Evolutionary conservation across 2,797 vertebrate genomes (phyloP), one percentile per base, ranked within the genome.

Genomic region (Picus viridis): DNA sequence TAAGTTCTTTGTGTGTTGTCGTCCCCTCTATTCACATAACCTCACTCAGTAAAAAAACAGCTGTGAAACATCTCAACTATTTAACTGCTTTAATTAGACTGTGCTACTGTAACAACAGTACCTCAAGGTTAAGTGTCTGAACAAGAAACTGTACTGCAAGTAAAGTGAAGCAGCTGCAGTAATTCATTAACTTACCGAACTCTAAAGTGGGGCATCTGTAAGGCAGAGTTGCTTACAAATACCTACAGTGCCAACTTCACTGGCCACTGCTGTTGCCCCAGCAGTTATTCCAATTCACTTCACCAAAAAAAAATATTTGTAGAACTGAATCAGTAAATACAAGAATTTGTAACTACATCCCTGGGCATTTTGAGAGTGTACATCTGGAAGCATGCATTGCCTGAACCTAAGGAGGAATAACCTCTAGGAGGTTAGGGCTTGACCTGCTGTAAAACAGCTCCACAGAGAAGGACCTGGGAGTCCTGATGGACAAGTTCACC

Each of bases 91-190:
- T 56, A 62, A 68, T 84, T 76, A 79, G 64, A 63, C 36, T 70
- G 54, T 79, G 24, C 36, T 57, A 47, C 81, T 73, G 22, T 69
- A 84, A 88, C 47, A 95, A 70, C n/a, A 41, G 16, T 71, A 82
- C 47, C 57, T 93, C 81, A 91, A 77, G 78, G 82, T 75, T 58
- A 92, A 73, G 41, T 30, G 68, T 75, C 26, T n/a, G 65, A 94
- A 91, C 61, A 64, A 63, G 79, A 51, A 83, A 51, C 49, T 9
- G 8, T 67, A 68, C 43, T 58, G 39, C 5, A 7, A 68, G 75
- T 43, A 81, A 87, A 72, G 41, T 2, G 8, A 53, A 85, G 63
- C 34, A 79, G 63, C 76, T 90, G 74, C 83, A 70, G 71, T 91
- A 71, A 87, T 18, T 81, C 27, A 18, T 75, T 77, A 81, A 81